Base-by-base conservation (phyloP, 2,797 vertebrate genomes). In the Halcyon leucocephala region DNA sequence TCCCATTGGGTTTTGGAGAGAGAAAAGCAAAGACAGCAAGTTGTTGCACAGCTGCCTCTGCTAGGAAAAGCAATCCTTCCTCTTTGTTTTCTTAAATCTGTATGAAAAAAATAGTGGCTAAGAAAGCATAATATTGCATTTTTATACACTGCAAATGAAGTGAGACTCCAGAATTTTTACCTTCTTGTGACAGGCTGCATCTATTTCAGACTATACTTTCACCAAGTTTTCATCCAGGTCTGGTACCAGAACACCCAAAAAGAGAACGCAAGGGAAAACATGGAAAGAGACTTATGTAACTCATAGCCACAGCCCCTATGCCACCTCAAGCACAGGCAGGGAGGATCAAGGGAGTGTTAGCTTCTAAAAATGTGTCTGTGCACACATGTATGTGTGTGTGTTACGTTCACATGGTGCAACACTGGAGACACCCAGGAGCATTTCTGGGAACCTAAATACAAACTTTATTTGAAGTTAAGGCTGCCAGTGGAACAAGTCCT, bases 271-370 rank as follows among this genome's bases (percentile, higher is more conserved):
- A 60, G 10, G 14, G 21, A 54, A 82, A 90, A 46, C 4, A 15
- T 13, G 14, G 41, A 62, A 72, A 72, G 2, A 69, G 1, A 73
- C 16, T 29, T 37, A 14, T 0, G 0, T 49, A 42, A 66, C 5
- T 39, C 41, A 65, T 2, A 70, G 16, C 26, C 82, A 22, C 55
- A 71, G 28, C 28, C 88, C 21, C 18, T 55, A 2, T 58, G 37
- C 8, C 28, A 42, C 48, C 42, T 64, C n/a, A 26, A 64, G 51
- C 48, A 73, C 5, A 52, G 57, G 39, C 19, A 61, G 12, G 11
- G 31, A 64, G 52, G 57, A 57, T n/a, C 49, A 41, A 77, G 9
- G 31, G 33, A 22, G 17, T 37, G 22, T 44, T 83, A 35, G 13
- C 6, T 13, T 66, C 20, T 4, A 55, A 12, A 21, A 1, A 25